phyloP scores from a whole-genome alignment of 1,140 invertebrate species.

The Aporrectodea caliginosa region DNA sequence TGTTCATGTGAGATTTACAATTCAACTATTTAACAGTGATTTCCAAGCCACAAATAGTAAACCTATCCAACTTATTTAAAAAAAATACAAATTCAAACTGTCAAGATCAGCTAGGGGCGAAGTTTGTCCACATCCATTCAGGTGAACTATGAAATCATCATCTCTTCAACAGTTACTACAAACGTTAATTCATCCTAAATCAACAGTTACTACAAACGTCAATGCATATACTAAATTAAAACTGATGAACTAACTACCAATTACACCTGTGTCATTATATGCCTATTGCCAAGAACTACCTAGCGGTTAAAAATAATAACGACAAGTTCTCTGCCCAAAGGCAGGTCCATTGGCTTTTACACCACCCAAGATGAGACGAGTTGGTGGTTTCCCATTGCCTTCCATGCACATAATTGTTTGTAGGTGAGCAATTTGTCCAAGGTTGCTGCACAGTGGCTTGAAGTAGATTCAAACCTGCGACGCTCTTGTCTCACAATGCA shows the following conservation, averaged over 20 bases:
- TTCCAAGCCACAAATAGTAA: no score
- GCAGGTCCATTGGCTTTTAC: no score
- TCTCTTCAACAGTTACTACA: background rate
- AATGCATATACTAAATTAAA: background rate
- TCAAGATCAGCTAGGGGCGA: background rate
- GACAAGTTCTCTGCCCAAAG: background rate
- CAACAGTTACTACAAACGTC: background rate
- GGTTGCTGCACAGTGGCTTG: no score
- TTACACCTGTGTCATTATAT: background rate
- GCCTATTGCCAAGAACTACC: background rate
- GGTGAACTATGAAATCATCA: slow-evolving; percentile 2
- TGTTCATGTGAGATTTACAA: no score
- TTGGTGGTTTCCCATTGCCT: no score
- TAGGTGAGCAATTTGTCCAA: no score
- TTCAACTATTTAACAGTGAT: no score
- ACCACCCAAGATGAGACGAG: no score
- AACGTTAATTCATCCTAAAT: background rate
- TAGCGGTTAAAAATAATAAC: background rate
- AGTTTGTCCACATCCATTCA: background rate
- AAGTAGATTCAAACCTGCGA: background rate
- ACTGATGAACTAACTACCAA: background rate
- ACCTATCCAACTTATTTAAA: background rate
- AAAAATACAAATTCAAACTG: background rate
- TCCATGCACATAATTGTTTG: no score
- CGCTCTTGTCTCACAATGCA: background rate